A percentile compares a stretch with the other conserved stretches of the same genome.
phyloP scores from a whole-genome alignment of 2,113 vertebrate genomes.

The Tonatia bakeri region DNA sequence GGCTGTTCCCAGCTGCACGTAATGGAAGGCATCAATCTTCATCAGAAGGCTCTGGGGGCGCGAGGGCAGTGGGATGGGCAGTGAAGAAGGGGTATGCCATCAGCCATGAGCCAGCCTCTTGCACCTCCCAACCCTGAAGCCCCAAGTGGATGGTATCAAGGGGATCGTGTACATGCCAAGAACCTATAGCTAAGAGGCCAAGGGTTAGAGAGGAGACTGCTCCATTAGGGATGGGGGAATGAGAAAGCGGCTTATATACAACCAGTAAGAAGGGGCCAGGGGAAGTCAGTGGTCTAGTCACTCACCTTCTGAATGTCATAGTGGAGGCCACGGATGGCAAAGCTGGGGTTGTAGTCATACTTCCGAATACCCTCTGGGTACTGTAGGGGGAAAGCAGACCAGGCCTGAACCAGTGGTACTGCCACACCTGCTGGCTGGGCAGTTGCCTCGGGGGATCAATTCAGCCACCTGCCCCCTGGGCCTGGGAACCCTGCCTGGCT shows the following conservation, averaged over 20 bases:
- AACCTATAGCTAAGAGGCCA: not conserved
- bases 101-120: not conserved
- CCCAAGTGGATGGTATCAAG: not conserved
- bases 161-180: not conserved
- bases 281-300: not conserved
- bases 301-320: constrained; percentile 87
- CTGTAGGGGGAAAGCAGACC: constrained; percentile 56
- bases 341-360: constrained; percentile 85
- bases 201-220: not conserved
- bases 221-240: too few relatives aligned
- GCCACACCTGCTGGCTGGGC: not conserved
- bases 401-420: not conserved
- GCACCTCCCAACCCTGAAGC: not conserved
- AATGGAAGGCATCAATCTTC: constrained; percentile 89
- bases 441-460: not conserved
- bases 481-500: not conserved
- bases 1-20: constrained; percentile 85
- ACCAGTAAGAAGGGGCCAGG: not conserved
- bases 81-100: not conserved
- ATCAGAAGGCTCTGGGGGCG: constrained; percentile 84
- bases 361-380: constrained; percentile 84
- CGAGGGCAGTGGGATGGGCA: not conserved
- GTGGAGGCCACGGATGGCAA: constrained; percentile 87
- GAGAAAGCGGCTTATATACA: not conserved
- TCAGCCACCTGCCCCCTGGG: not conserved